A percentile compares a stretch with the other conserved stretches of the same genome.
These are phyloP conservation scores for Hemibagrus guttatus DNA, from an alignment of 2,797 vertebrate genomes.

Conservation along the genomic window DNA sequence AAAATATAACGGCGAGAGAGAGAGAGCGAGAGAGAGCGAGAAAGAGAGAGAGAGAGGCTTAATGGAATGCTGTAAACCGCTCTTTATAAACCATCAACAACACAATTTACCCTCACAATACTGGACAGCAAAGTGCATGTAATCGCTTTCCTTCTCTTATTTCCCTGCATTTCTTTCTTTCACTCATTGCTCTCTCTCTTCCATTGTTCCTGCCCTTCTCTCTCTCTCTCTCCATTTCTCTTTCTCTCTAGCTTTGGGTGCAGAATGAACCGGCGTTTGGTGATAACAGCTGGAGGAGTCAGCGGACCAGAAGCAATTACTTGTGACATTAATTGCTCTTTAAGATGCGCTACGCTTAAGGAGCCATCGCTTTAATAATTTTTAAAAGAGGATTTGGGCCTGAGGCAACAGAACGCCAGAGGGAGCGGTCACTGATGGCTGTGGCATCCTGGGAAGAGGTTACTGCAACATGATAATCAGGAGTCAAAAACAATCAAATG, in stretches of 20 bases:
- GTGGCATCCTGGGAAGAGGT: not conserved
- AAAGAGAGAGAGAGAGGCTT: not conserved
- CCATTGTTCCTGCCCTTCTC: slow-evolving; percentile 25
- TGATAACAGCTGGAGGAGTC: slow-evolving; percentile 60
- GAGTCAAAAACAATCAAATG: not conserved
- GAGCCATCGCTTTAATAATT: slow-evolving; percentile 62
- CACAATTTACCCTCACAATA: slow-evolving; percentile 59
- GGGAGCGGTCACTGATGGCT: not conserved
- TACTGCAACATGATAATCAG: not conserved
- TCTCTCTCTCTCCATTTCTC: not conserved
- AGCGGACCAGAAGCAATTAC: slow-evolving; percentile 67
- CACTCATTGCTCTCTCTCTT: not conserved
- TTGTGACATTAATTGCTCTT: slow-evolving; percentile 64
- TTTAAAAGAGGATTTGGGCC: slow-evolving; percentile 19
- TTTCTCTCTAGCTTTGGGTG: not conserved
- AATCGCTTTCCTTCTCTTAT: slow-evolving; percentile 48
- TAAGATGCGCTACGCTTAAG: slow-evolving; percentile 61
- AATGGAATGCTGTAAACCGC: slow-evolving; percentile 51
- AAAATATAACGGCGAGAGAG: not conserved
- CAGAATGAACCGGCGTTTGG: slow-evolving; percentile 15
- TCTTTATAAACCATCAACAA: slow-evolving; percentile 58
- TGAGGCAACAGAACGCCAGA: not conserved
- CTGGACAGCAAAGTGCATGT: slow-evolving; percentile 51
- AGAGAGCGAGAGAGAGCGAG: too few relatives aligned
- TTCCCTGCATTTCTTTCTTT: not conserved